Evolutionary conservation across 2,113 vertebrate genomes (phyloP).

Genomic region (Triplophysa dalaica): DNA sequence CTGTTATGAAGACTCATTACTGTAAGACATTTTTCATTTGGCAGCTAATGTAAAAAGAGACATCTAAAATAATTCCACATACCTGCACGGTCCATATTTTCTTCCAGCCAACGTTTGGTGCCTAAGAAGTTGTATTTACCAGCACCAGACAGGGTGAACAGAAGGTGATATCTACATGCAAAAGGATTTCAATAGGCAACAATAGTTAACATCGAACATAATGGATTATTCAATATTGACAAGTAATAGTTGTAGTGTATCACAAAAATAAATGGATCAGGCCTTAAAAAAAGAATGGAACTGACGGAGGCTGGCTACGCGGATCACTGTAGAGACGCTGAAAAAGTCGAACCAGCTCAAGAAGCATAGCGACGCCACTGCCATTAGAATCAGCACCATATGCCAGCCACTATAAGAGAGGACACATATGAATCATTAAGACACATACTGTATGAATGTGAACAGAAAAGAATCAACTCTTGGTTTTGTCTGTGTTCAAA

Average conservation of each 20-base stretch:
- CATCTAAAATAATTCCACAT: background rate
- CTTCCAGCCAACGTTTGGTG: constrained; percentile 77
- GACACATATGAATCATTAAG: background rate
- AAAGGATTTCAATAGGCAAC: constrained; percentile 53
- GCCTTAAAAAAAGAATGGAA: background rate
- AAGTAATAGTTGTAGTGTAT: background rate
- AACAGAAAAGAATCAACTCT: background rate
- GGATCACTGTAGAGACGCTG: constrained; percentile 69
- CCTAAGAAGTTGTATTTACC: constrained; percentile 79
- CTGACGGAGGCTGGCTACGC: constrained; percentile 71
- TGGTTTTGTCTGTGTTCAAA: background rate
- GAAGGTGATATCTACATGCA: constrained; percentile 60
- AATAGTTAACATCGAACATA: constrained; percentile 12
- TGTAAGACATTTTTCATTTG: too few relatives aligned
- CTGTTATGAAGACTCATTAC: background rate
- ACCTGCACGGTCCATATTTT: constrained; percentile 79
- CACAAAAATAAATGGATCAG: too few relatives aligned
- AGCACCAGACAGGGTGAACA: constrained; percentile 77
- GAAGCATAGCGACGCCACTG: constrained; percentile 72
- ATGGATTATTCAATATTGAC: too few relatives aligned
- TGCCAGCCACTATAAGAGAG: constrained; percentile 69
- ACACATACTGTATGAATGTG: background rate
- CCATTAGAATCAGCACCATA: constrained; percentile 79
- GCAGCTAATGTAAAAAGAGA: too few relatives aligned
- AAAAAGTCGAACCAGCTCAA: constrained; percentile 76